Conservation (phyloP, 1,140 invertebrate genomes). For the Rhysida immarginata region DNA sequence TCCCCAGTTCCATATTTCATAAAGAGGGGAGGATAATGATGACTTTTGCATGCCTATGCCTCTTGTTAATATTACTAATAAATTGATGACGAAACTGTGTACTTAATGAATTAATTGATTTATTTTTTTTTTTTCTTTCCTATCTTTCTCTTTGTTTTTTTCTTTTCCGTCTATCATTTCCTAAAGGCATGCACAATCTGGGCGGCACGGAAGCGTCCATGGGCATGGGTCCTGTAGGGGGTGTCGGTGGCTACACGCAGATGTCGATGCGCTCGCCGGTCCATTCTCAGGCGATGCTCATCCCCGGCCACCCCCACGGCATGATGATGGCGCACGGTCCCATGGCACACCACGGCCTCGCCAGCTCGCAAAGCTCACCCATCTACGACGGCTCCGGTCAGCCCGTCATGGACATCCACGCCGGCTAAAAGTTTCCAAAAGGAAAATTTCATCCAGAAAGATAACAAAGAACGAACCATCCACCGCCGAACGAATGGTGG, state of each 20-base stretch:
- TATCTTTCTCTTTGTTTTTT: neutral
- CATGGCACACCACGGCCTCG: slow-evolving; percentile 31
- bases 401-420: slow-evolving; percentile 38
- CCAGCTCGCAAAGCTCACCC: slow-evolving; percentile 32
- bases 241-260: slow-evolving; percentile 30
- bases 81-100: too few relatives aligned
- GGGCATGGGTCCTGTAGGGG: slow-evolving; percentile 24
- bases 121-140: neutral
- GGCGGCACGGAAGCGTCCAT: slow-evolving; percentile 26
- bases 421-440: slow-evolving; percentile 26
- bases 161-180: neutral
- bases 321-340: slow-evolving; percentile 32
- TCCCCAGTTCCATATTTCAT: too few relatives aligned
- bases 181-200: slow-evolving; percentile 29
- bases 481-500: too few relatives aligned
- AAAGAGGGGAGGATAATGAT: too few relatives aligned
- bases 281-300: slow-evolving; percentile 36
- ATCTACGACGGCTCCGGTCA: slow-evolving; percentile 32
- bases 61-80: too few relatives aligned
- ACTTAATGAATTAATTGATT: neutral
- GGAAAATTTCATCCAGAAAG: too few relatives aligned
- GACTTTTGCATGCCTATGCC: too few relatives aligned
- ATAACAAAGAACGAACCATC: too few relatives aligned
- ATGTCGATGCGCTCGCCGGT: slow-evolving; percentile 35
- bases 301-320: slow-evolving; percentile 35